Base-by-base conservation (phyloP, 1,140 invertebrate species). In the Drosophila willistoni region DNA sequence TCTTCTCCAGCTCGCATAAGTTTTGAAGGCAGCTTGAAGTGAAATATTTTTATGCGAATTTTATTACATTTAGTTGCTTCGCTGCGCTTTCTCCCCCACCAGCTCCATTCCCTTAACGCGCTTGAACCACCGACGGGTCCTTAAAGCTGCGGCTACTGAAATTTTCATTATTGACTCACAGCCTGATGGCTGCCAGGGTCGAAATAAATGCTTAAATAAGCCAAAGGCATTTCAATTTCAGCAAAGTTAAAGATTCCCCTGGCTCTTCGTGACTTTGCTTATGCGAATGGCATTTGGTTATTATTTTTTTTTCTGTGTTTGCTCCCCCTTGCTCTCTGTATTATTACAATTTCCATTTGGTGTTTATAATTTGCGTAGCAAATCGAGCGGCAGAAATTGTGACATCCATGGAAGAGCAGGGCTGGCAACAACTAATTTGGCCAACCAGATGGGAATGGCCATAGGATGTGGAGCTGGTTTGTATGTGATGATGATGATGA, bases 11-110 rank as follows among this genome's bases (percentile, higher is more conserved):
- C 44, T 51, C 44, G 44, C 44, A 51, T 19, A 51, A 51, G 44
- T 51, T 51, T 51, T 51, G 44, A 51, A 19, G 55, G 39, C 29
- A 44, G 68, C 64, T 60, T 61, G 29, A 82, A 69, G 64, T 71
- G 44, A 89, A 89, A 89, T 87, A 86, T 87, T 87, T 87, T 87
- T 87, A 87, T 87, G 79, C 73, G 83, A 87, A 87, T 87, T 87
- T 87, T 87, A 87, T 87, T 87, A 87, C 77, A 80, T 79, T 89
- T 86, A 71, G 82, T 69, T 68, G 69, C 36, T 51, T 74, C 62
- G 42, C 66, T 75, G 34, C 25, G 17, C n/a, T 25, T 39, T 39
- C 12, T 39, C 0, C 10, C 9, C 7, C 6, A 10, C 36, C 36
- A 12, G 36, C 36, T 39, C 36, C 36, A 39, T 39, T 12, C 36